Evolutionary conservation across 1,140 invertebrate species (phyloP).

Genomic region (Berghia stephanieae): DNA sequence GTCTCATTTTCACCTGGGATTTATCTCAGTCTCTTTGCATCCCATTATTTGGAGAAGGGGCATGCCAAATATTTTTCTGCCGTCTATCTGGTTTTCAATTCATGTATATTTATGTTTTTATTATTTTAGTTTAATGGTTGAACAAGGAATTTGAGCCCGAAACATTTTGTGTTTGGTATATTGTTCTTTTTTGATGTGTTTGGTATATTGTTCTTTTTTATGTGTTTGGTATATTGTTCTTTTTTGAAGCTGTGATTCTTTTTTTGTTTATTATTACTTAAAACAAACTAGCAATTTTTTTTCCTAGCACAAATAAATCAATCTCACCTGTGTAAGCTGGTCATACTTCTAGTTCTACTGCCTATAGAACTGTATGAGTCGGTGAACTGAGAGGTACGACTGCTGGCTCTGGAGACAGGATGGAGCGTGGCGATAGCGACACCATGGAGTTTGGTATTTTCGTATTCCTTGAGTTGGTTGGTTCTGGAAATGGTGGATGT

Average conservation of each 20-base stretch:
- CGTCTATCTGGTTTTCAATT: too few relatives aligned
- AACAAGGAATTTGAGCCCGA: too few relatives aligned
- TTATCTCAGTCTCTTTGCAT: too few relatives aligned
- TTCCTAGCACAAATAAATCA: slow-evolving; percentile 12
- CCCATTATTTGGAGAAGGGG: too few relatives aligned
- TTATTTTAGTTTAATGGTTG: too few relatives aligned
- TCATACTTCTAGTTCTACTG: slow-evolving; percentile 30
- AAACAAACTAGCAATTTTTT: slow-evolving; percentile 37
- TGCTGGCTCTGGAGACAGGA: not conserved
- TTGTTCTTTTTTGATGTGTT: too few relatives aligned
- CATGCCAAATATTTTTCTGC: too few relatives aligned
- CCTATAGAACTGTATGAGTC: slow-evolving; percentile 29
- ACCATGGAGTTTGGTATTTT: slow-evolving; percentile 49
- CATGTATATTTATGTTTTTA: too few relatives aligned
- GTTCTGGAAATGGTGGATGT: slow-evolving; percentile 44
- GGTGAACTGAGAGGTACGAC: not conserved
- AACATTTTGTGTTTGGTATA: too few relatives aligned
- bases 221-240: not conserved
- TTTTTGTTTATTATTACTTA: not conserved
- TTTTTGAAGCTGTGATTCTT: not conserved
- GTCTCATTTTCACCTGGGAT: too few relatives aligned
- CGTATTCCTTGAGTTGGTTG: slow-evolving; percentile 50
- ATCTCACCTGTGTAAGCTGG: slow-evolving; percentile 33
- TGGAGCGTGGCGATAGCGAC: slow-evolving; percentile 46
- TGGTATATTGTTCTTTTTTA: not conserved